phyloP scores from a whole-genome alignment of 2,888 invertebrate species.

The Mayetiola destructor region DNA sequence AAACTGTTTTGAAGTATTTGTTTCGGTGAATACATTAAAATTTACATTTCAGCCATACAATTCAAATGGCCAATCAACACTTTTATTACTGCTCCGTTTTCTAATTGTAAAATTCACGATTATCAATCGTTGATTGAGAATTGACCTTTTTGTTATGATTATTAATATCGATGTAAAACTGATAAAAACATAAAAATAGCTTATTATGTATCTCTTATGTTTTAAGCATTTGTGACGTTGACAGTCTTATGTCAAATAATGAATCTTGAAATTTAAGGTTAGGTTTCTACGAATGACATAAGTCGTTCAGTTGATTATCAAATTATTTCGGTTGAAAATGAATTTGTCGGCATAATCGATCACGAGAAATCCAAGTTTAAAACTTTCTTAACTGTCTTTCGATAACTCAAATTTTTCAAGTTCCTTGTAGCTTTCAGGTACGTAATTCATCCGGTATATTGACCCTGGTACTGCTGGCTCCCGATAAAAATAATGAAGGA shows the following conservation, averaged over 20 bases:
- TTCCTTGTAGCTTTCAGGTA: too few species aligned
- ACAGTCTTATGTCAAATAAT: neutral
- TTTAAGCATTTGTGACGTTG: neutral
- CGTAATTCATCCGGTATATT: too few species aligned
- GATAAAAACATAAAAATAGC: constrained; percentile 9
- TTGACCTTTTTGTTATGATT: too few species aligned
- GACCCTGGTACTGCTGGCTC: too few species aligned
- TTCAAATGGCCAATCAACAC: neutral
- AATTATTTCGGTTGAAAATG: neutral
- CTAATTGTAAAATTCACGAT: neutral
- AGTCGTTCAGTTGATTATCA: neutral
- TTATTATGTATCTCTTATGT: neutral
- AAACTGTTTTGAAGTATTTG: neutral
- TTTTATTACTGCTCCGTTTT: neutral
- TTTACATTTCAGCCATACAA: neutral
- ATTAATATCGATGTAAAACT: neutral
- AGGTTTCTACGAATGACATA: neutral
- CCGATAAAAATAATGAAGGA: neutral
- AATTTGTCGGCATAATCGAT: neutral
- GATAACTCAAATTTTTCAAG: too few species aligned
- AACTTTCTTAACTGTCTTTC: neutral
- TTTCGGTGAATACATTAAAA: neutral
- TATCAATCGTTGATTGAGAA: neutral
- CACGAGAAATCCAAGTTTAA: neutral
- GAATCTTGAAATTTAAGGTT: neutral